Evolutionary conservation across 2,797 vertebrate species (phyloP), one percentile per base, ranked within the genome.

Genomic region (Coregonus ussuriensis): DNA sequence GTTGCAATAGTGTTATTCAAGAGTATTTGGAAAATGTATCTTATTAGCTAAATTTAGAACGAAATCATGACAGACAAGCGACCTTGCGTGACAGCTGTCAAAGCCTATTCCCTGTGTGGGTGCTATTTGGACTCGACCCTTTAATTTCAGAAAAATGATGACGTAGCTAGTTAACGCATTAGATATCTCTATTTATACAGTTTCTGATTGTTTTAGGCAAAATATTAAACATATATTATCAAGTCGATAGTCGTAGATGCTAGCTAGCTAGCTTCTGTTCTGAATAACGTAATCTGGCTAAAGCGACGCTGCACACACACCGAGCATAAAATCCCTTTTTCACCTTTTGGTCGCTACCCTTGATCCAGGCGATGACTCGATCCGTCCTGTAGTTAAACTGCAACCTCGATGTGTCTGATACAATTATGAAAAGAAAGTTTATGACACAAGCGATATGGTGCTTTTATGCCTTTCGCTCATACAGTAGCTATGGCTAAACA

Each of bases 61-160:
- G 52, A 21, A 63, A 47, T 21, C 3, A 71, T 33, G 33, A 21
- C 11, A n/a, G n/a, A 47, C 13, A 68, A 69, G 33, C 91, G 89
- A 92, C 89, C 91, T 92, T 91, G 88, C 90, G 91, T 92, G 91
- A 93, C 92, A 92, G 91, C 93, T 93, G 91, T 92, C 93, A 89
- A 75, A 83, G 75, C 74, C 74, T 66, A 62, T 80, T 75, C 70
- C 74, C 75, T 66, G 35, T 25, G 33, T 29, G 66, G 56, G 25
- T 54, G 33, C 68, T 67, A 71, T 25, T 47, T 73, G 71, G 68
- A 56, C 79, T 68, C 52, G 66, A 76, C 79, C 65, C 41, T 77
- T 81, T 62, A 67, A 77, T 67, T 67, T 68, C 62, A 67, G 52
- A 75, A 69, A 69, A 80, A 77, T 70, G 54, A 53, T 75, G 74